Evolutionary conservation across 92 coral and sea anemone genomes (phyloP), one percentile per base, ranked within the genome.

Genomic region (Epizoanthus illoricatus): DNA sequence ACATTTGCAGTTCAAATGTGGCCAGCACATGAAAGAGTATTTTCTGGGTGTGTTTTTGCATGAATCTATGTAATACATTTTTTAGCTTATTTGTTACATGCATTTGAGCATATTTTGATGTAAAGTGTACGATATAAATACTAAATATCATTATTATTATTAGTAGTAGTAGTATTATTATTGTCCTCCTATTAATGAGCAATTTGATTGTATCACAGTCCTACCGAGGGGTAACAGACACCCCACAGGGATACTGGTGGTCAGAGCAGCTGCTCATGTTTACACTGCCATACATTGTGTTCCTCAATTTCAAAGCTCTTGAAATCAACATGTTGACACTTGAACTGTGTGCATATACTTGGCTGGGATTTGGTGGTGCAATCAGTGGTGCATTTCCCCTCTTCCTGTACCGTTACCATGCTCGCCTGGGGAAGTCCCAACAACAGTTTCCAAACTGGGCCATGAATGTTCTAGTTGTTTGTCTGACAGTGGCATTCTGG

Each of bases 331-430:
- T 90, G 91, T 72, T 91, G 18, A 72, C 84, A 21, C 71, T 78
- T 33, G 94, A 90, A 43, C 85, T 90, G 56, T 88, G 94, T 61
- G 86, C 89, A 10, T 88, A 90, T 49, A 79, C 86, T 4, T 90
- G 91, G 81, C 91, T 90, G 66, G 92, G 89, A 24, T 85, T 90
- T 65, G 87, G 89, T 18, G 94, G 94, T 11, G 88, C 90, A 1
- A 66, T 90, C 11, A 85, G 87, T 72, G 57, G 80, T 7, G 81
- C 91, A 12, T 72, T 90, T 9, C 85, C 89, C 57, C 87, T 88
- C 4, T 90, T 90, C 57, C n/a, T 88, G 41, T 85, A 79, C 65
- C 81, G 89, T 10, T 88, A 90, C 74, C 69, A 86, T 17, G 62
- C 75, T 73, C 85, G 84, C 76, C 57, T 83, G 64, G 42, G 82